Evolutionary conservation across 2,797 vertebrate genomes (phyloP).

Genomic region (Parauchenoglanis punctatus): DNA sequence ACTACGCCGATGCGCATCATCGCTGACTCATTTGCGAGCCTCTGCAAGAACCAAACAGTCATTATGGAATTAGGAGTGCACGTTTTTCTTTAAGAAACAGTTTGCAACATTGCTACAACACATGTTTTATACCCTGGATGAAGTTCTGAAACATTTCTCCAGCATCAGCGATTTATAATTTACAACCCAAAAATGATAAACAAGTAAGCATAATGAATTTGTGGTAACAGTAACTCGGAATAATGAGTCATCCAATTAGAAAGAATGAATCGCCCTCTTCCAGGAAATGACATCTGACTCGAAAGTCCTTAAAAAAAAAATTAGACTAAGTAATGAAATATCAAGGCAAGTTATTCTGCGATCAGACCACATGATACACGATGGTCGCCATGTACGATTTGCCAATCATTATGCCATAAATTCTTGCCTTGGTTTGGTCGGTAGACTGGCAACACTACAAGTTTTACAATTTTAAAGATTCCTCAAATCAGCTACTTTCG

Average conservation of each 20-base stretch:
- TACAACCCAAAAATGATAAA: background rate
- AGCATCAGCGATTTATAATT: background rate
- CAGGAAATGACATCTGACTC: background rate
- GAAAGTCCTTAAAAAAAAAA: background rate
- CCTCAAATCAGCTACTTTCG: background rate
- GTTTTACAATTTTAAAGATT: background rate
- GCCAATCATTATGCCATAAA: no score
- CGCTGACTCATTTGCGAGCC: background rate
- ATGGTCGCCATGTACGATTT: no score
- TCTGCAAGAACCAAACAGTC: conserved; percentile 2
- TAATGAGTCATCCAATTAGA: background rate
- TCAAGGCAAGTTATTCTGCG: background rate
- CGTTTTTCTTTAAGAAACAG: background rate
- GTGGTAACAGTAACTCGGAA: background rate
- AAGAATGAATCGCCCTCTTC: background rate
- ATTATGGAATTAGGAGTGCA: background rate
- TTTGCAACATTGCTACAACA: background rate
- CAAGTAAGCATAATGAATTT: no score
- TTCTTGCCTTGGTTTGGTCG: no score
- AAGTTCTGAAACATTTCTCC: background rate
- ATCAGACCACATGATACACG: no score
- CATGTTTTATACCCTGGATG: background rate
- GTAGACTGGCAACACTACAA: no score
- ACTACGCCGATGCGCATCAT: background rate
- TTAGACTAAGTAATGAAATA: background rate